Base-by-base conservation (phyloP, 2,797 vertebrate species). In the Podarcis lilfordi region DNA sequence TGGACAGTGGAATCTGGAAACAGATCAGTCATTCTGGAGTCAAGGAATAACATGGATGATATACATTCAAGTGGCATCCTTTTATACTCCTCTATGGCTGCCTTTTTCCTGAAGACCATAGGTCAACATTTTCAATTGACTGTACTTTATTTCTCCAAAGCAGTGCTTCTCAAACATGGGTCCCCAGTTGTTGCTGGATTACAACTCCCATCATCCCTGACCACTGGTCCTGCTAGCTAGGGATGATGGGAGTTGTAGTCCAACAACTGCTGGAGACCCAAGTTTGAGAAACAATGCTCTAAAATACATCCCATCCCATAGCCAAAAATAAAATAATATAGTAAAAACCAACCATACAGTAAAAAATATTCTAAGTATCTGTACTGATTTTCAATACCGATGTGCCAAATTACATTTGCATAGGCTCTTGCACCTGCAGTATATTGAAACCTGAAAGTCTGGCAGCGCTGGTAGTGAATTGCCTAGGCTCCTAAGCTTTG, bases 401-500 rank as follows among this genome's bases (percentile, higher is more conserved):
- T n/a, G 8, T 89, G 64, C 23, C 68, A 76, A n/a, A 37, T 92
- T 80, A 80, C 5, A 25, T 3, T 29, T 50, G 50, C 8, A 82
- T 75, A 43, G 3, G 13, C 37, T 84, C 87, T 92, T 32, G 27
- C 23, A 84, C 69, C 69, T 84, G 82, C 29, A 15, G 69, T 13
- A 50, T 69, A 35, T 50, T 84, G 45, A 10, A 23, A n/a, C 68
- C 95, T 94, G 66, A 82, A 90, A 86, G 89, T 4, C 55, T 23
- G 85, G 87, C 79, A 92, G 50, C 15, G 50, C 50, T 55, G 50
- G 50, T 55, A 94, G 93, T 3, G 13, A 35, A 35, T 86, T 71
- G 94, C 84, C 79, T 71, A 89, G 84, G 35, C 87, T 91, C 69
- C 45, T 87, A 88, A 94, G 90, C 92, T 35, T 25, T 80, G 35